Percentiles rank a stretch among this genome's conserved stretches.
These are phyloP conservation scores for Pachymerium ferrugineum DNA, from an alignment of 2,888 invertebrate genomes.

Conservation along the genomic window DNA sequence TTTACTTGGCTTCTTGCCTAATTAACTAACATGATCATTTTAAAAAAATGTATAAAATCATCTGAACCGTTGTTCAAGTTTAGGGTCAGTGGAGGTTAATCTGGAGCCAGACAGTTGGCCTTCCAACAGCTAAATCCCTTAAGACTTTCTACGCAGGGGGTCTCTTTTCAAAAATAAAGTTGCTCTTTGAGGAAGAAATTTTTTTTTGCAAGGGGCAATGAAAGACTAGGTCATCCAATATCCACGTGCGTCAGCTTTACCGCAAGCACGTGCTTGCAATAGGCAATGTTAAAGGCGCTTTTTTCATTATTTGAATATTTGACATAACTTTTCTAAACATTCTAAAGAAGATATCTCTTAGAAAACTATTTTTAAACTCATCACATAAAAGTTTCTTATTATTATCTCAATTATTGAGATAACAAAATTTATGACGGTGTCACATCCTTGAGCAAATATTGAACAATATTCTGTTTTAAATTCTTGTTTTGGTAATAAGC, in stretches of 20 bases:
- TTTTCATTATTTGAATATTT: too few relatives aligned
- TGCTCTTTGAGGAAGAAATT: neutral
- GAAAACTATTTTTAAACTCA: too few relatives aligned
- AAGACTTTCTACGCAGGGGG: neutral
- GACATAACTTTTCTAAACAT: too few relatives aligned
- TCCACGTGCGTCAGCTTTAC: neutral
- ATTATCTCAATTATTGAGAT: too few relatives aligned
- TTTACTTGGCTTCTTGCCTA: neutral
- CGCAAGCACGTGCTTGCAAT: neutral
- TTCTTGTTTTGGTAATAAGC: too few relatives aligned
- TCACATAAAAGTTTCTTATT: too few relatives aligned
- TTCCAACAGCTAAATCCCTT: neutral
- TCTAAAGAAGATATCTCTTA: too few relatives aligned
- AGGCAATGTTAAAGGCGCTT: too few relatives aligned
- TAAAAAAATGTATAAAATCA: neutral
- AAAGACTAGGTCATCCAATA: neutral
- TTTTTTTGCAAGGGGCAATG: neutral
- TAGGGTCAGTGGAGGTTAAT: neutral
- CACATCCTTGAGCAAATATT: too few relatives aligned
- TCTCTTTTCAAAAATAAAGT: neutral
- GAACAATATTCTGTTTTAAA: too few relatives aligned
- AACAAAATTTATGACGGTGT: too few relatives aligned
- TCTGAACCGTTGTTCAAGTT: neutral
- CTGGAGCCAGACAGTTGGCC: neutral
- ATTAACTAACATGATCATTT: too few relatives aligned